These are phyloP conservation scores for Leptinotarsa defecta DNA, from an alignment of 1,140 invertebrate genomes.

Conservation along the genomic window DNA sequence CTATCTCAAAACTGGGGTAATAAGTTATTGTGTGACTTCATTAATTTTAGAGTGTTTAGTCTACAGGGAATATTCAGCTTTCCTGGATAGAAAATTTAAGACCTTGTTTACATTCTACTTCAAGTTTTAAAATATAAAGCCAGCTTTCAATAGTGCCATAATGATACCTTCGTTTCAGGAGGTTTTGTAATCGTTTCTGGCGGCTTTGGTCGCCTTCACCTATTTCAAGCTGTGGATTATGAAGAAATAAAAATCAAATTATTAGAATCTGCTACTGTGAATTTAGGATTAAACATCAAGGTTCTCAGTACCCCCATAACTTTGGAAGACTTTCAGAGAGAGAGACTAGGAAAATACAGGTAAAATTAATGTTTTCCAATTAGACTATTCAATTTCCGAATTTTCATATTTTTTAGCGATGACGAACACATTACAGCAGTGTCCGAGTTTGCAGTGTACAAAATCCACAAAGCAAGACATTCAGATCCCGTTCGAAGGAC, in stretches of 20 bases:
- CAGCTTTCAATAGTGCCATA: neutral
- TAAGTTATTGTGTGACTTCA: no score
- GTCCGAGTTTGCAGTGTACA: constrained; percentile 90
- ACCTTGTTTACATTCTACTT: no score
- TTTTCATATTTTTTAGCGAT: constrained; percentile 47
- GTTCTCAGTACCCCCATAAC: constrained; percentile 82
- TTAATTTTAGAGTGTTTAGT: no score
- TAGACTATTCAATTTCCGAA: neutral
- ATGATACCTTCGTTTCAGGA: constrained; percentile 51
- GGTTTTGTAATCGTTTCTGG: constrained; percentile 89
- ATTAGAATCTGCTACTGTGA: constrained; percentile 76
- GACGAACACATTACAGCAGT: constrained; percentile 73
- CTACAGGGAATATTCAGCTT: no score
- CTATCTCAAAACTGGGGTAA: no score
- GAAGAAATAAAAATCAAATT: constrained; percentile 88
- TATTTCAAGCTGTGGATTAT: constrained; percentile 83
- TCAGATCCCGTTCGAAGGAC: constrained; percentile 80
- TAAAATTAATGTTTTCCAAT: constrained; percentile 51
- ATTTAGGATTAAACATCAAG: constrained; percentile 83
- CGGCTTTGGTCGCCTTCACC: constrained; percentile 85
- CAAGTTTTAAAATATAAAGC: no score
- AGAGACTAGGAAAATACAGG: constrained; percentile 91
- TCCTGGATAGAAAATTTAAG: no score
- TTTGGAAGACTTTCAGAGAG: constrained; percentile 80
- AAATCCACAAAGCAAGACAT: constrained; percentile 77